phyloP scores from a whole-genome alignment of 1,140 invertebrate genomes.

The Hesperophylax magnus region DNA sequence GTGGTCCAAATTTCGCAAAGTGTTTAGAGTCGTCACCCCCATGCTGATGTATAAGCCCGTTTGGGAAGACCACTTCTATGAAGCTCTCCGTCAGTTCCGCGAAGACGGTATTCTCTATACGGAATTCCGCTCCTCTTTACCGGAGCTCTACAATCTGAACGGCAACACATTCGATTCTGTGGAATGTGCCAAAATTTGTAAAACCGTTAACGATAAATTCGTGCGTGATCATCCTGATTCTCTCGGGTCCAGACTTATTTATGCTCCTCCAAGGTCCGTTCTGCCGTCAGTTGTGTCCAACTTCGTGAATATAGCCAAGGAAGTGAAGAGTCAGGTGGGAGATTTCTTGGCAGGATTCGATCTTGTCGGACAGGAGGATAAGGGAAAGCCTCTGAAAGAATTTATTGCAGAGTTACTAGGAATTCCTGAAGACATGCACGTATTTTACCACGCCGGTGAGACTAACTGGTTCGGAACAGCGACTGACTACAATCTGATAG shows the following conservation, averaged over 20 bases:
- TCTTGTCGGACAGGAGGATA: constrained; percentile 83
- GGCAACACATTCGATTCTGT: constrained; percentile 71
- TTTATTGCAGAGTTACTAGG: constrained; percentile 74
- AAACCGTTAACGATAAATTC: constrained; percentile 74
- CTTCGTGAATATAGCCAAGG: constrained; percentile 68
- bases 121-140: constrained; percentile 76
- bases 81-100: constrained; percentile 78
- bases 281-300: constrained; percentile 60
- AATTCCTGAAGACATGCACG: constrained; percentile 71
- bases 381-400: constrained; percentile 73
- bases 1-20: constrained; percentile 79
- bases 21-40: constrained; percentile 74
- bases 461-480: constrained; percentile 80
- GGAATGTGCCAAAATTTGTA: constrained; percentile 74
- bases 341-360: constrained; percentile 82
- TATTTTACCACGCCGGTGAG: constrained; percentile 88
- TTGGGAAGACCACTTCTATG: constrained; percentile 80
- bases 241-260: constrained; percentile 80
- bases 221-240: constrained; percentile 76
- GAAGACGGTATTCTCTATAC: constrained; percentile 87
- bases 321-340: constrained; percentile 66
- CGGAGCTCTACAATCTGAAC: constrained; percentile 76
- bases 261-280: constrained; percentile 73
- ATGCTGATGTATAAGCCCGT: constrained; percentile 80
- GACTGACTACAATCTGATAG: constrained; percentile 82